These are phyloP conservation scores for Macropis europaea DNA, from an alignment of 2,888 invertebrate genomes.

Conservation along the genomic window DNA sequence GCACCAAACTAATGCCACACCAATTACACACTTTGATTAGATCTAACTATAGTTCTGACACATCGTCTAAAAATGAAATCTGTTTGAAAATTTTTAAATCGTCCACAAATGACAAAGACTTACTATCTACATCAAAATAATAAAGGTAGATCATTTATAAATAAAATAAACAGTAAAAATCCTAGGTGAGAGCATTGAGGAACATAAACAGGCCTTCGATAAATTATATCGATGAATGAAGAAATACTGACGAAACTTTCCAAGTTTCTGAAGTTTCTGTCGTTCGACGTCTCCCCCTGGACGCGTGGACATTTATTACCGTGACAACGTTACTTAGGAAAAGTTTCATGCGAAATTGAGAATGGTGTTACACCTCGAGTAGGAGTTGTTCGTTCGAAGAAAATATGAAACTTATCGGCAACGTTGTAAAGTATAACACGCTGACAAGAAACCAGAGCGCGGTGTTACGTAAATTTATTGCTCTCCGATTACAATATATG, in stretches of 20 bases:
- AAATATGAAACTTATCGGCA: conserved; percentile 17
- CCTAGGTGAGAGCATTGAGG: too few relatives aligned
- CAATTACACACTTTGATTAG: too few relatives aligned
- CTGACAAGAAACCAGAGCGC: background rate
- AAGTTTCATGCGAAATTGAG: conserved; percentile 22
- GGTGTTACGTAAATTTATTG: conserved; percentile 26
- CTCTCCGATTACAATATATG: background rate
- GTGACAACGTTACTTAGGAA: background rate
- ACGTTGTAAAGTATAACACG: background rate
- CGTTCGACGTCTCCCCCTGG: background rate
- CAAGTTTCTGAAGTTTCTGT: background rate
- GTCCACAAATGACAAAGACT: too few relatives aligned
- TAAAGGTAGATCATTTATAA: too few relatives aligned
- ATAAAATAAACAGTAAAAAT: too few relatives aligned
- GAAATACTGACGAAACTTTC: background rate
- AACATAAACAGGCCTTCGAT: too few relatives aligned
- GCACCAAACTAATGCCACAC: too few relatives aligned
- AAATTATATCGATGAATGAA: conserved; percentile 1
- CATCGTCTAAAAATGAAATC: too few relatives aligned
- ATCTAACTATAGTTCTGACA: too few relatives aligned
- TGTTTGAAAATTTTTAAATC: too few relatives aligned
- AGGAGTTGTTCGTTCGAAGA: conserved; percentile 13
- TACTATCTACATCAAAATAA: too few relatives aligned
- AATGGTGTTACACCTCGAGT: conserved; percentile 6
- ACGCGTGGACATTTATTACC: background rate